Evolutionary conservation across 2,888 invertebrate species (phyloP).

Genomic region (Lutraria lutraria): DNA sequence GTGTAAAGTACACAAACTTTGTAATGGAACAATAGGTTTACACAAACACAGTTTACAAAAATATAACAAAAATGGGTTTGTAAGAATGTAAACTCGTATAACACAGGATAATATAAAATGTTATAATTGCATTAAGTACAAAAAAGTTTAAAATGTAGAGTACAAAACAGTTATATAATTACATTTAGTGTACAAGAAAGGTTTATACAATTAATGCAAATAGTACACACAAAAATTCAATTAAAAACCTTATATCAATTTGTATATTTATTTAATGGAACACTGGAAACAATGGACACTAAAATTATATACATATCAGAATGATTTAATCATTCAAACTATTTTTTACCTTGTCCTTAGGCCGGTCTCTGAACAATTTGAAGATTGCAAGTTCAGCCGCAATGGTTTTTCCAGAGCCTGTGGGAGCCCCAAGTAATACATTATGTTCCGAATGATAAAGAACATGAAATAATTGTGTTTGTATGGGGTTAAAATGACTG

Average conservation of each 20-base stretch:
- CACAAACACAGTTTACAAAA: background rate
- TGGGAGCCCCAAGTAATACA: conserved; percentile 95
- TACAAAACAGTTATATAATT: background rate
- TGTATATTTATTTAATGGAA: no score
- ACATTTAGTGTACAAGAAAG: background rate
- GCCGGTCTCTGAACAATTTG: conserved; percentile 93
- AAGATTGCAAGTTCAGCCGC: conserved; percentile 99
- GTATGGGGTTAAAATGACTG: conserved; percentile 98
- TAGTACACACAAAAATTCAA: no score
- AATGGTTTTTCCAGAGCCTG: conserved; percentile 99
- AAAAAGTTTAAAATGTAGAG: no score
- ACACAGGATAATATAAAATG: background rate
- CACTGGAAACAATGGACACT: no score
- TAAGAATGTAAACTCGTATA: background rate
- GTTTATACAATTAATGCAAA: no score
- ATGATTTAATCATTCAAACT: no score
- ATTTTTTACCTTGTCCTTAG: conserved; percentile 88
- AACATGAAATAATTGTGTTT: conserved; percentile 98
- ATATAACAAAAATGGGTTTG: background rate
- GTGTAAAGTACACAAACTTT: background rate
- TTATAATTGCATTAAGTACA: no score
- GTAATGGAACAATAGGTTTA: background rate
- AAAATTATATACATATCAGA: no score
- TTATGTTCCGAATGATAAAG: conserved; percentile 98
- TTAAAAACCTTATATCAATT: no score